phyloP scores from a whole-genome alignment of 2,888 invertebrate species.

The Megamerina dolium region DNA sequence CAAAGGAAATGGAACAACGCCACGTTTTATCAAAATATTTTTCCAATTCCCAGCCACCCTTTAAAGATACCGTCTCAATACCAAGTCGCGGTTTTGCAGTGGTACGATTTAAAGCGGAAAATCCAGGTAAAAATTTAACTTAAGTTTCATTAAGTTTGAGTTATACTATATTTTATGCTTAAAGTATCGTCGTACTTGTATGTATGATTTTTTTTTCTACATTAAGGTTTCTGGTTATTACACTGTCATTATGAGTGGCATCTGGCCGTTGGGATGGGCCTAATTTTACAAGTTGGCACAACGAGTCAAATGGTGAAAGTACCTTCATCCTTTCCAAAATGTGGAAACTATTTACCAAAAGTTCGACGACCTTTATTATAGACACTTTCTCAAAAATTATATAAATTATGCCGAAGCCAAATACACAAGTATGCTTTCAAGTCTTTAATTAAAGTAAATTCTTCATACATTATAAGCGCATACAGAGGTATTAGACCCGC shows the following conservation, averaged over 20 bases:
- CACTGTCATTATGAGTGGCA: conserved; percentile 42
- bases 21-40: conserved; percentile 18
- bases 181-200: too few relatives aligned
- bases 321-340: conserved; percentile 68
- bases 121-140: conserved; percentile 35
- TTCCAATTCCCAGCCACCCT: conserved; percentile 27
- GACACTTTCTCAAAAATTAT: too few relatives aligned
- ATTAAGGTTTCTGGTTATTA: conserved; percentile 33
- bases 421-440: too few relatives aligned
- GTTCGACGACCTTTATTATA: too few relatives aligned
- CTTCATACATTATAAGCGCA: too few relatives aligned
- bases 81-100: conserved; percentile 39
- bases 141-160: too few relatives aligned
- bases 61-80: conserved; percentile 42
- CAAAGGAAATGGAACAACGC: conserved; percentile 25
- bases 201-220: background rate
- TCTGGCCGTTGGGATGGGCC: conserved; percentile 33
- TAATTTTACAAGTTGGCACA: conserved; percentile 49
- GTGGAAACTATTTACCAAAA: conserved; percentile 61
- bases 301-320: conserved; percentile 58
- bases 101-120: conserved; percentile 33
- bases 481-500: too few relatives aligned
- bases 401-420: too few relatives aligned
- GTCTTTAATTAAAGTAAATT: too few relatives aligned
- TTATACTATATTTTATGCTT: too few relatives aligned